Evolutionary conservation across 2,888 invertebrate genomes (phyloP).

Genomic region (Conomelus anceps): DNA sequence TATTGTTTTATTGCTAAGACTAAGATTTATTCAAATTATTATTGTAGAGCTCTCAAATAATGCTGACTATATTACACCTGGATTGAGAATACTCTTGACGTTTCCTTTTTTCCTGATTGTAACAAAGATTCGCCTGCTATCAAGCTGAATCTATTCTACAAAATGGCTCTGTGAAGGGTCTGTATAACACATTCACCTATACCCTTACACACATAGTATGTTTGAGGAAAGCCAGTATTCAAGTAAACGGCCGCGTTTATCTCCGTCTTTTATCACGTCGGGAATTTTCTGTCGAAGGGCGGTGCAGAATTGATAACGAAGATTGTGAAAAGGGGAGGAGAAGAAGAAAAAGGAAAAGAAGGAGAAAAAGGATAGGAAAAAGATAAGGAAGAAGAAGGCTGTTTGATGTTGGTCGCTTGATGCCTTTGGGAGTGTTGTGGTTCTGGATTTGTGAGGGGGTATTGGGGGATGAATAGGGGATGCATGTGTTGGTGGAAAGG

Average conservation of each 20-base stretch:
- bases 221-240: background rate
- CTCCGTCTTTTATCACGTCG: background rate
- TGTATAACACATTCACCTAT: background rate
- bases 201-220: background rate
- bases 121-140: background rate
- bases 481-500: background rate
- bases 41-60: too few species aligned
- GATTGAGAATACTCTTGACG: background rate
- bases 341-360: background rate
- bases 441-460: background rate
- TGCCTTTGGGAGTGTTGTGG: background rate
- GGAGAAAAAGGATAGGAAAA: background rate
- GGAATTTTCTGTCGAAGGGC: background rate
- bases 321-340: background rate
- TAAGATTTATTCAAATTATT: too few species aligned
- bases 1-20: too few species aligned
- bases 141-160: background rate
- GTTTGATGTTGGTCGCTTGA: background rate
- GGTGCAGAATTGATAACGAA: background rate
- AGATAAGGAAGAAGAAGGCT: background rate
- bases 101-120: background rate
- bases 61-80: too few species aligned
- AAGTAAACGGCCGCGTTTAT: background rate
- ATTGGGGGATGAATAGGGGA: background rate
- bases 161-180: background rate